Percentiles rank a stretch among this genome's conserved stretches.
phyloP scores from a whole-genome alignment of 2,797 vertebrate genomes.

The Etheostoma perlongum region DNA sequence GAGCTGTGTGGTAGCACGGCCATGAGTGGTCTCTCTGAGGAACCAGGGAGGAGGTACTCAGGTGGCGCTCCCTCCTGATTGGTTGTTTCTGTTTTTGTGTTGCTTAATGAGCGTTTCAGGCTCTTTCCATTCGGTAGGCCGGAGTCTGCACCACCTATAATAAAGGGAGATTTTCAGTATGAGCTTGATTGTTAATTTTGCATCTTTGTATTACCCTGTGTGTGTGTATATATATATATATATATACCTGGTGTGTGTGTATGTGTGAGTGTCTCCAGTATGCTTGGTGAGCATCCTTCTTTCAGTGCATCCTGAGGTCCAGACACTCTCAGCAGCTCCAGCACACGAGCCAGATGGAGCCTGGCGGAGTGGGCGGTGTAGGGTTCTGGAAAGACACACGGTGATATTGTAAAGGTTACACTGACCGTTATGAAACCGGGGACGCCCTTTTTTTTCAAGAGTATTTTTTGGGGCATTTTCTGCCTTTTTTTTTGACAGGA shows the following conservation, averaged over 20 bases:
- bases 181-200: neutral
- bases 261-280: conserved; percentile 84
- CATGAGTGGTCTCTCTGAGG: conserved; percentile 84
- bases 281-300: conserved; percentile 85
- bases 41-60: conserved; percentile 88
- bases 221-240: neutral
- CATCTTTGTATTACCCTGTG: neutral
- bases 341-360: conserved; percentile 84
- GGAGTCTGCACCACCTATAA: conserved; percentile 66
- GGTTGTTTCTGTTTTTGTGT: conserved; percentile 80
- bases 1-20: conserved; percentile 82
- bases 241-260: conserved; percentile 74
- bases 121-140: conserved; percentile 75
- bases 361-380: conserved; percentile 83
- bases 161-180: neutral
- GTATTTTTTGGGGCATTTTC: no score
- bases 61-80: conserved; percentile 81
- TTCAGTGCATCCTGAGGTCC: conserved; percentile 85
- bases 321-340: conserved; percentile 83
- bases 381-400: conserved; percentile 76
- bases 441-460: neutral
- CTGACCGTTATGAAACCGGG: conserved; percentile 20
- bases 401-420: conserved; percentile 10
- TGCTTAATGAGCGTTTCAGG: conserved; percentile 81
- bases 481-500: no score